A percentile compares a stretch with the other conserved stretches of the same genome.
phyloP scores from a whole-genome alignment of 2,113 vertebrate species.

The Myrmecobius fasciatus region DNA sequence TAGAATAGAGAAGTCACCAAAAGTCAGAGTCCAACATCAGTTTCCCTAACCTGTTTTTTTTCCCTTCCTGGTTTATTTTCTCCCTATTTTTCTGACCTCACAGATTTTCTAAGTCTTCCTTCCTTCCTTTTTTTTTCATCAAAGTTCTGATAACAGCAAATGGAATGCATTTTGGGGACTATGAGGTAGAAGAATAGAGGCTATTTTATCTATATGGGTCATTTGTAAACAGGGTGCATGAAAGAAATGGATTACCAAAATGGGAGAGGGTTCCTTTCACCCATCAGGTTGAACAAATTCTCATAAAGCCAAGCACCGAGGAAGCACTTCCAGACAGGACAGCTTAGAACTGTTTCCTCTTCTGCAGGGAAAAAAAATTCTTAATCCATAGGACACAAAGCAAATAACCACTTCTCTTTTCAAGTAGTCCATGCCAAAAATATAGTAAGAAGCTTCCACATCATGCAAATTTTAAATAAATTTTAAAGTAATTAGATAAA shows the following conservation, averaged over 20 bases:
- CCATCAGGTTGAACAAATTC: background rate
- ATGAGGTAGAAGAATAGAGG: background rate
- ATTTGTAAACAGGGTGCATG: background rate
- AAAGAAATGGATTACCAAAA: background rate
- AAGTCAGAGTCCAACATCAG: background rate
- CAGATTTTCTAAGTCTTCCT: background rate
- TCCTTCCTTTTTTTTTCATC: background rate
- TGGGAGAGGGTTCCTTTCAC: background rate
- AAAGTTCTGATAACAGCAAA: background rate
- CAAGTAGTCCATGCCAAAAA: conserved; percentile 44
- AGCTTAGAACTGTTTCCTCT: background rate
- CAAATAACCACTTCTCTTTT: conserved; percentile 33
- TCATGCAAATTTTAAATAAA: conserved; percentile 45
- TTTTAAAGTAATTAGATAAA: conserved; percentile 16
- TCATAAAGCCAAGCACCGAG: background rate
- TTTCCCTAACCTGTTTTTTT: background rate
- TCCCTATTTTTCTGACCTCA: background rate
- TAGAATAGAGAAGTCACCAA: background rate
- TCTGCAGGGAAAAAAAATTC: background rate
- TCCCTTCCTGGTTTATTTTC: background rate
- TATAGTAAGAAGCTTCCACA: conserved; percentile 4
- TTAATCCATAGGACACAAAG: conserved; percentile 1
- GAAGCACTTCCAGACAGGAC: background rate
- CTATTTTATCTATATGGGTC: background rate
- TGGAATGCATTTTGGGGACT: background rate